Evolutionary conservation across 1,140 invertebrate species (phyloP), one percentile per base, ranked within the genome.

Genomic region (Anastrepha obliqua): DNA sequence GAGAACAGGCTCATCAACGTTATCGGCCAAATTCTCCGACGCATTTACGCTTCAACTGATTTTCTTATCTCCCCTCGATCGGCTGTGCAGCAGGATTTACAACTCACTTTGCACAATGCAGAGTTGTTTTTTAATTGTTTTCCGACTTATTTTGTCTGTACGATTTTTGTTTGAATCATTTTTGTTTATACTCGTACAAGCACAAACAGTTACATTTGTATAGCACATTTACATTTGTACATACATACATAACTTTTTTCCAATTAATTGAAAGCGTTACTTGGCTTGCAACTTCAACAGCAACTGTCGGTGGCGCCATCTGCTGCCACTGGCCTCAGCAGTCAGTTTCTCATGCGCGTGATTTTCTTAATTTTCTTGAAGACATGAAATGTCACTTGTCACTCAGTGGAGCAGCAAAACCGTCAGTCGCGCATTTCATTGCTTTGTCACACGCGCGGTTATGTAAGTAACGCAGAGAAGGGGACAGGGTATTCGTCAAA

Each of bases 341-440:
- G 15, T 78, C 44, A 2, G 15, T 78, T n/a, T 9, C 74, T 78
- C 17, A 51, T 2, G n/a, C 74, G 74, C 74, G 74, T 78, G 74
- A 78, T 55, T 78, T 47, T 78, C 74, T 78, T 78, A 78, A 78
- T 78, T 78, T 78, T 78, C 47, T 58, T 9, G 6, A 81, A 81
- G 74, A 81, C 74, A 81, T 81, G 74, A 51, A 58, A 81, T 81
- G 74, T 81, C 74, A 81, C 74, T 81, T 81, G 74, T 81, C 74
- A 81, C 74, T 81, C 51, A 81, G 47, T 42, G n/a, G 9, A 81
- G 47, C 70, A 51, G n/a, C 70, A 51, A 51, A 78, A 78, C 6
- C 47, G 6, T 81, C 47, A 51, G 44, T 51, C 9, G 74, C 47
- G n/a, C 39, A 1, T 13, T 5, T 3, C 6, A 20, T 13, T 29